These are phyloP conservation scores for Entelurus aequoreus DNA, from an alignment of 2,113 vertebrate species.

Conservation along the genomic window DNA sequence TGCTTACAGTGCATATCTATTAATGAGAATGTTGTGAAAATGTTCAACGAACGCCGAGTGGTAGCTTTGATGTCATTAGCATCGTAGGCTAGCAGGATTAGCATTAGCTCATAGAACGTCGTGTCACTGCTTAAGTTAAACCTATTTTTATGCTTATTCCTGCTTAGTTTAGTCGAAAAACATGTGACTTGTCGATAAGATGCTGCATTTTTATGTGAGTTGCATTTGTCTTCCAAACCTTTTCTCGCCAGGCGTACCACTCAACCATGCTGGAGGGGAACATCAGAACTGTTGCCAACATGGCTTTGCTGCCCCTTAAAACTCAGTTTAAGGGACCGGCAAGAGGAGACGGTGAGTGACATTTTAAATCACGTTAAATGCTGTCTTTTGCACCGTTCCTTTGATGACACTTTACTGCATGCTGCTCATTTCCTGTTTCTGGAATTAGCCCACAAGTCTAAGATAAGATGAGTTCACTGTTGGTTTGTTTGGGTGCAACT, in stretches of 20 bases:
- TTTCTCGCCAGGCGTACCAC: constrained; percentile 84
- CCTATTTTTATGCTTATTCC: no score
- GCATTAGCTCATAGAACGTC: constrained; percentile 4
- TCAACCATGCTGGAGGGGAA: constrained; percentile 85
- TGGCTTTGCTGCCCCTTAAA: constrained; percentile 89
- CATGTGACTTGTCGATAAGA: background rate
- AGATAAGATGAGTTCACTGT: background rate
- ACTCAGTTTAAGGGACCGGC: constrained; percentile 98
- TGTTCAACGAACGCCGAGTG: background rate
- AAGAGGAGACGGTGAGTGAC: constrained; percentile 82
- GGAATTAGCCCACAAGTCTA: background rate
- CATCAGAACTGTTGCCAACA: constrained; percentile 89
- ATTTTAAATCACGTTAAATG: background rate
- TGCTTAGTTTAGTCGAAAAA: background rate
- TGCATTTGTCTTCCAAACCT: background rate
- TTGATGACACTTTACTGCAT: no score
- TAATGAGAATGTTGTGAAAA: background rate
- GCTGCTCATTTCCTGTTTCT: background rate
- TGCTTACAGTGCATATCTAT: accelerated
- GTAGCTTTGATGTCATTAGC: constrained; percentile 30
- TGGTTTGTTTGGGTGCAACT: background rate
- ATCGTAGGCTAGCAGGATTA: constrained; percentile 28
- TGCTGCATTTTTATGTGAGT: background rate
- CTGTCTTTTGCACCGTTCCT: background rate
- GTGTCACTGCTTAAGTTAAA: background rate